Evolutionary conservation across 2,888 invertebrate species (phyloP).

Genomic region (Cantharis lateralis): DNA sequence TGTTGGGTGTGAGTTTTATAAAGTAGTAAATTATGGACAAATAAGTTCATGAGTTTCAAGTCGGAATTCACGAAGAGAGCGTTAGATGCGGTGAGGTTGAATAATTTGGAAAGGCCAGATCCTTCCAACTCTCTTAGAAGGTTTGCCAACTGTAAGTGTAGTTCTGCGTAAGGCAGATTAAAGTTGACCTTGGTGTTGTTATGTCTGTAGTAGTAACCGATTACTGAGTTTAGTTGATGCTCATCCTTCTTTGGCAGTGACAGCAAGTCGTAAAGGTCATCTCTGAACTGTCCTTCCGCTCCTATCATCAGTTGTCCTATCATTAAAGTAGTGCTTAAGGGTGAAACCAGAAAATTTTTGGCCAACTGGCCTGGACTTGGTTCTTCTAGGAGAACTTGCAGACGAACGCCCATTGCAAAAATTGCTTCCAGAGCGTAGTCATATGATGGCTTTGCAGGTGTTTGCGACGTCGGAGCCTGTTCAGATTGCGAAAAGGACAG

Average conservation of each 20-base stretch:
- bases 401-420: conserved; percentile 48
- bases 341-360: conserved; percentile 53
- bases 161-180: conserved; percentile 40
- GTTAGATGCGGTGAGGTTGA: conserved; percentile 44
- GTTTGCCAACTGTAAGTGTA: conserved; percentile 49
- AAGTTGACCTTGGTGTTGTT: conserved; percentile 32
- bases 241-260: conserved; percentile 36
- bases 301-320: conserved; percentile 53
- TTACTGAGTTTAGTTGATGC: conserved; percentile 27
- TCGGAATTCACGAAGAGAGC: conserved; percentile 46
- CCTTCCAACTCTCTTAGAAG: conserved; percentile 42
- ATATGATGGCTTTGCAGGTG: conserved; percentile 5
- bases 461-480: not conserved
- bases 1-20: conserved; percentile 44
- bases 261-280: conserved; percentile 47
- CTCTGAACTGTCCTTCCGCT: conserved; percentile 47
- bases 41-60: conserved; percentile 40
- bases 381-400: conserved; percentile 46
- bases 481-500: not conserved
- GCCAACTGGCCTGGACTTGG: conserved; percentile 19
- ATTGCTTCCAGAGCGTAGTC: conserved; percentile 48
- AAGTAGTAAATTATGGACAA: conserved; percentile 38
- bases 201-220: conserved; percentile 28
- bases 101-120: conserved; percentile 31
- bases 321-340: conserved; percentile 51